These are phyloP conservation scores for Gyrodactylus salaris DNA, from an alignment of 1,140 invertebrate species.

Conservation along the genomic window DNA sequence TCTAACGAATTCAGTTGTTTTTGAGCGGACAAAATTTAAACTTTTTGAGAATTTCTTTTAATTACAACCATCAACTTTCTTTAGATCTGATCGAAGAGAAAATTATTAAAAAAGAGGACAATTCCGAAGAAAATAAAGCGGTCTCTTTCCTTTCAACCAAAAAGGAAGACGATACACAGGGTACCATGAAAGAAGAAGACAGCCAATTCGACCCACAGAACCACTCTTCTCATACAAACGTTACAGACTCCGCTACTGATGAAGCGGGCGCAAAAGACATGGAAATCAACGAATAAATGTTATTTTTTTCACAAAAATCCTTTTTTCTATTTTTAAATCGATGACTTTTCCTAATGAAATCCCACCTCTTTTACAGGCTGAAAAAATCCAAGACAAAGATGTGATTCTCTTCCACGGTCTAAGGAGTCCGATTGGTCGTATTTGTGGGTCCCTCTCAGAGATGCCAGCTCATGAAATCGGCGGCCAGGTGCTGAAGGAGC, in stretches of 20 bases:
- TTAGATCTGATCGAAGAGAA: too few relatives aligned
- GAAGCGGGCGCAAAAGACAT: background rate
- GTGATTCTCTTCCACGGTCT: constrained; percentile 31
- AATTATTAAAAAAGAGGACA: too few relatives aligned
- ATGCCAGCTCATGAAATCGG: constrained; percentile 38
- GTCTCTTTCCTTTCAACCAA: background rate
- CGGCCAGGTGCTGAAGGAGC: constrained; percentile 35
- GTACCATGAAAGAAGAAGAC: background rate
- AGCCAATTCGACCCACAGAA: background rate
- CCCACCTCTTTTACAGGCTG: background rate
- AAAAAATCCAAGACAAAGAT: constrained; percentile 7
- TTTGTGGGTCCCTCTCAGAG: constrained; percentile 33
- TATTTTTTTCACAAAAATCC: background rate
- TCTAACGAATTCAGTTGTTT: too few relatives aligned
- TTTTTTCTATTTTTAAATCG: background rate
- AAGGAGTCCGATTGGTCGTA: constrained; percentile 33
- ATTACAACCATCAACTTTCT: too few relatives aligned
- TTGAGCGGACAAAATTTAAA: too few relatives aligned
- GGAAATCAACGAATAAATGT: background rate
- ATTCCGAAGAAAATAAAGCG: too few relatives aligned
- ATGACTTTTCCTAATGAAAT: background rate
- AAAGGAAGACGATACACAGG: background rate
- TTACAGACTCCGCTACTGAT: background rate
- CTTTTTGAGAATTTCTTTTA: too few relatives aligned
- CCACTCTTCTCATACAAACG: background rate